Evolutionary conservation across 2,113 vertebrate genomes (phyloP), one percentile per base, ranked within the genome.

Genomic region (Bos indicus): DNA sequence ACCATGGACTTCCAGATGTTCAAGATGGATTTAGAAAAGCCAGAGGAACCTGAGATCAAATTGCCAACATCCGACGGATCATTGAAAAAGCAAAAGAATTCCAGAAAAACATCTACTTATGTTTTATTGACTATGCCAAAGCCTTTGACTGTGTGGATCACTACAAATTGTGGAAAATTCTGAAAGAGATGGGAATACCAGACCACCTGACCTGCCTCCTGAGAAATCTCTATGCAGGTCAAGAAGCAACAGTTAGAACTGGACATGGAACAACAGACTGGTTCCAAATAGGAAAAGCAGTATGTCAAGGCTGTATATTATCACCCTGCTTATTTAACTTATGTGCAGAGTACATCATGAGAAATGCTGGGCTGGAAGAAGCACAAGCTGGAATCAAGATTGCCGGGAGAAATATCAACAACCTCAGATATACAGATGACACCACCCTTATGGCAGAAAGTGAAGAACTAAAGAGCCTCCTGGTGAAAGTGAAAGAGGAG

Each of bases 171-270:
- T 71, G n/a, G 64, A 36, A 71, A 36, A 71, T 36, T 71, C 19
- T 71, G 2, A 1, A 36, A 71, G 19, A 36, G 64, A 67, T 21
- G 64, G n/a, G 64, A 36, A 71, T 71, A 71, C 19, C n/a, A 71
- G 64, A 36, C 64, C n/a, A 36, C 64, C 19, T 71, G 19, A 36
- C n/a, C 64, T 71, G 64, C 19, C 64, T 36, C 64, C 2, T 71
- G n/a, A 71, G n/a, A 36, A 71, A 71, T 12, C n/a, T 36, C 0
- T 71, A 12, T 36, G 19, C n/a, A 71, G n/a, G n/a, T 36, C 64
- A 36, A 1, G 64, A 71, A 71, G n/a, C 64, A 71, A 71, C 9
- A 12, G 64, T 36, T 71, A 71, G 17, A 36, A 36, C 0, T 0
- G 64, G n/a, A 71, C 64, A 23, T 71, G 19, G 9, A 71, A 36